Evolutionary conservation across 2,113 vertebrate species (phyloP), one percentile per base, ranked within the genome.

Genomic region (Anhinga rufa): DNA sequence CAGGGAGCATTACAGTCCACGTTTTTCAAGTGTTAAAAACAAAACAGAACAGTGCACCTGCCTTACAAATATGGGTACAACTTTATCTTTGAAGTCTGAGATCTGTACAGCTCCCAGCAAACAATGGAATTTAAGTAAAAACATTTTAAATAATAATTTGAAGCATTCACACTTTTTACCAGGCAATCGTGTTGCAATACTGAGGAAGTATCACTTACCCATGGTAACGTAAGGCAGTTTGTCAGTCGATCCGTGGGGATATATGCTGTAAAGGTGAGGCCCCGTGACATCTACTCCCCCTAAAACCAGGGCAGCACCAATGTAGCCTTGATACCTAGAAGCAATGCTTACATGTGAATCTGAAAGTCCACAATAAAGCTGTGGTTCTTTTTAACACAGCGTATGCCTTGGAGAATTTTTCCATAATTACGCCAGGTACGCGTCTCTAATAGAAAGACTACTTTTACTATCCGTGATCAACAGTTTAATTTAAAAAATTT

Each of bases 161-260:
- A 46, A 25, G 0, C 0, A 0, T 0, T 62, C 2, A 17, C 12
- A 14, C 31, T 29, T 60, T 24, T 24, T 9, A 64, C 3, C 34
- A 77, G 19, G 44, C 24, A 54, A 40, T 10, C n/a, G 9, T 11
- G 9, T 14, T 28, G 49, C 31, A 46, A 9, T 6, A 28, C 16
- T 7, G 12, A 58, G 32, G 32, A 19, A 51, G 38, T 6, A 24
- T 25, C 57, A 98, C 99, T 98, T 90, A 99, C 99, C 99, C 99
- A 99, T 99, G 58, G 99, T 99, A 94, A 99, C 99, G 2, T 99
- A 99, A 46, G 99, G 99, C 92, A 99, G 97, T 91, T 99, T 99
- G 98, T 99, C 99, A 13, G 99, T 99, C 15, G 99, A 99, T 61
- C 99, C 99, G 6, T 99, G 99, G 49, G 99, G 99, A 95, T 99